Conservation (phyloP, 2,113 vertebrate genomes). For the human (Homo sapiens) region DNA sequence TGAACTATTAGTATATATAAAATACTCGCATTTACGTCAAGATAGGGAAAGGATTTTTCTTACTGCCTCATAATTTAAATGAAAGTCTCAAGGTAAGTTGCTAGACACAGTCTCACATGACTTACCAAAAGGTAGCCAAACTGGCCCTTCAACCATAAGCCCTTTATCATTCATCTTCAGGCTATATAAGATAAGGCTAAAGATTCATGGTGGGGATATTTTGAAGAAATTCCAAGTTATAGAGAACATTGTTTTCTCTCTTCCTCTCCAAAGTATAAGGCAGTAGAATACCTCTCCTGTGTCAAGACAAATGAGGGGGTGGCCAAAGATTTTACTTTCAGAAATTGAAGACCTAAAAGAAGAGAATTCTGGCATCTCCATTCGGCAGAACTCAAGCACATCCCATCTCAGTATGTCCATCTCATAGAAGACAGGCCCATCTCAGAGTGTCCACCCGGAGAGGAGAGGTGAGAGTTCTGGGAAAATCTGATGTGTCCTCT, state of each 20-base stretch:
- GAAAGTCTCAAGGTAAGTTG: background rate
- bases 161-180: background rate
- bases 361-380: background rate
- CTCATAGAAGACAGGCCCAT: background rate
- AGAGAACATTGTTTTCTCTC: slow-evolving; percentile 2
- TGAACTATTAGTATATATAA: background rate
- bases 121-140: background rate
- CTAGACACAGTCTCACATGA: background rate
- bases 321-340: background rate
- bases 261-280: background rate
- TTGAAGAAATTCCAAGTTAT: background rate
- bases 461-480: background rate
- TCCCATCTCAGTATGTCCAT: background rate
- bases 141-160: background rate
- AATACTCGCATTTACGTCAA: background rate
- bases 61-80: slow-evolving; percentile 30
- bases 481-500: background rate
- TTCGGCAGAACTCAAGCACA: background rate
- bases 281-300: background rate
- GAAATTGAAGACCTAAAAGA: background rate
- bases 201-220: background rate
- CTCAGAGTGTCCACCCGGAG: background rate
- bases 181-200: background rate
- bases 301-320: background rate
- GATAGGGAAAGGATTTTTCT: background rate